Base-by-base conservation (phyloP, 2,888 invertebrate species). In the Octonoba sinensis region DNA sequence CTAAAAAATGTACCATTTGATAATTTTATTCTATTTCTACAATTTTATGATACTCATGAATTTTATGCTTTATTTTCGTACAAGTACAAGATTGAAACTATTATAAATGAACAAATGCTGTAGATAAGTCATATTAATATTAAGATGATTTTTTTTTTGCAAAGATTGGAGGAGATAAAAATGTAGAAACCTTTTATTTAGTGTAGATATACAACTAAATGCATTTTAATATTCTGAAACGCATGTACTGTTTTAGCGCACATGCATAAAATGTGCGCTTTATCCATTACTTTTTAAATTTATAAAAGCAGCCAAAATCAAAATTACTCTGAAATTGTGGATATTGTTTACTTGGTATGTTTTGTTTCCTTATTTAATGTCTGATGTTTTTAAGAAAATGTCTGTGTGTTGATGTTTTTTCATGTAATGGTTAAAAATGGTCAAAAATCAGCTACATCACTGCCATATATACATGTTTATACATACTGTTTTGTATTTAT, bases 391-490 rank as follows among this genome's bases (percentile, higher is more conserved):
- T 60, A 11, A 44, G 11, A n/a, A 62, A 62, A 24, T 3, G 18
- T 44, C n/a, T 62, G 65, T 76, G 24, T 56, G 46, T 60, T 36
- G 8, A 51, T 64, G 16, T 77, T 57, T 65, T 49, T 77, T 64
- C 57, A 54, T 77, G 65, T 71, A 49, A 70, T 36, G 56, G 62
- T n/a, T 56, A 18, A 36, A 36, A 36, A 64, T 16, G 27, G 71
- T 65, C 12, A 36, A 65, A 56, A 77, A 77, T 77, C 77, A 71
- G 77, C 77, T 77, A 47, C 71, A 65, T 47, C 77, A 77, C 77
- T 77, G 77, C 77, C 77, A 77, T 77, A 71, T 77, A 59, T 76
- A 51, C 46, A 64, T 76, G 69, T 69, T 49, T 67, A 46, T 69
- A 76, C 56, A 44, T 16, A 16, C 64, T 71, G 46, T 77, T 70